A percentile compares a stretch with the other conserved stretches of the same genome.
These are phyloP conservation scores for Spheniscus mendiculus DNA, from an alignment of 2,113 vertebrate genomes.

Conservation along the genomic window DNA sequence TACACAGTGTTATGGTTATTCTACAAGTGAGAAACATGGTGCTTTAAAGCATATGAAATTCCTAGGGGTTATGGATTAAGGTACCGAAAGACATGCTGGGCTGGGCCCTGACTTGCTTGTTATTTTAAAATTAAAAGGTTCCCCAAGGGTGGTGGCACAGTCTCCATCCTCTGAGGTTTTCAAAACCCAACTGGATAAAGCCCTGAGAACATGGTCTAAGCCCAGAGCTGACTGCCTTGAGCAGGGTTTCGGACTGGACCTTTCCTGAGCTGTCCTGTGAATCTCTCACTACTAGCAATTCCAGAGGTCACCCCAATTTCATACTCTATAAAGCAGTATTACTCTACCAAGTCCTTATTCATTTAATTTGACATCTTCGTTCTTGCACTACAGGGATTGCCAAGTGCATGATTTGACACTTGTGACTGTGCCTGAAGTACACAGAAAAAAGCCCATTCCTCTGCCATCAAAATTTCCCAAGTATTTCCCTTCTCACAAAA, in stretches of 20 bases:
- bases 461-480: background rate
- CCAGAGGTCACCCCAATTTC: background rate
- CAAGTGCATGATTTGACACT: background rate
- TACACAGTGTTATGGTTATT: background rate
- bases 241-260: background rate
- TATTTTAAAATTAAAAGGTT: background rate
- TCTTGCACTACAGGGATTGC: background rate
- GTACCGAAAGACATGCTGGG: background rate
- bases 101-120: background rate
- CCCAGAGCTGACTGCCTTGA: background rate
- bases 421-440: background rate
- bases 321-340: accelerated
- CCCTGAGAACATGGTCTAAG: background rate
- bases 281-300: background rate
- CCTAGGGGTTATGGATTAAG: background rate
- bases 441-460: background rate
- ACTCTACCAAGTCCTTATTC: background rate
- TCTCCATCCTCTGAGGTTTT: background rate
- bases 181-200: background rate
- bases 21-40: background rate
- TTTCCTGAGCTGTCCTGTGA: background rate
- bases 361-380: background rate
- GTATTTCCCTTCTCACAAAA: background rate
- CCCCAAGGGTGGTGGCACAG: background rate
- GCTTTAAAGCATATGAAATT: background rate